Base-by-base conservation (phyloP, 2,113 vertebrate species). In the Oncorhynchus nerka region DNA sequence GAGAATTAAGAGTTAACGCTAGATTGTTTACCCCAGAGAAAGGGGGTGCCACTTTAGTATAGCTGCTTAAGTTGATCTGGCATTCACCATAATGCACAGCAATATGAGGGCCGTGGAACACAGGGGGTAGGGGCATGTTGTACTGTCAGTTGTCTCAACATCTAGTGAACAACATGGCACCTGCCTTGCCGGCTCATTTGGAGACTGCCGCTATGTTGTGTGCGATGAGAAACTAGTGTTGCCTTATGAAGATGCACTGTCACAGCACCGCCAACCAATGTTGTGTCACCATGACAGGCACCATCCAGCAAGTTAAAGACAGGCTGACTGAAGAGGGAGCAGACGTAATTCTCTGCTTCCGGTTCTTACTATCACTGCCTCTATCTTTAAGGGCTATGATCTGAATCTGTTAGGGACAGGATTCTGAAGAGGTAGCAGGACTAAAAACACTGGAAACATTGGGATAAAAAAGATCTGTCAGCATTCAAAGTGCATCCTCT, bases 301-400 rank as follows among this genome's bases (percentile, higher is more conserved):
- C 81, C 19, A 81, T 85, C 84, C 80, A 69, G 78, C 84, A 86
- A 83, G 74, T 70, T 77, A 84, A 84, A 84, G 75, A 74, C 83
- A 72, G 79, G 75, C 86, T 84, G 85, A 90, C 87, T 85, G 34
- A 82, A 71, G 71, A 85, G 59, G 73, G 74, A 79, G 80, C 76
- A 85, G 83, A 88, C 85, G 85, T 80, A 75, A 3, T 66, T 71
- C 67, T 80, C 59, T 88, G 84, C 61, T 76, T 64, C 79, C 73
- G 32, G 2, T 45, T 45, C 39, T 45, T 45, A 12, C 39, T 45
- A 45, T 71, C 75, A 79, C 70, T 86, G 75, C 75, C 65, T 79
- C 48, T 8, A n/a, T 61, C 20, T 76, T 71, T 12, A 9, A 45
- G 9, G 39, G 39, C 39, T 45, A 26, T 78, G 24, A 73, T 79